Base-by-base conservation (phyloP, 37 sponge, comb jelly and placozoan species). In the Oscarella lobularis region DNA sequence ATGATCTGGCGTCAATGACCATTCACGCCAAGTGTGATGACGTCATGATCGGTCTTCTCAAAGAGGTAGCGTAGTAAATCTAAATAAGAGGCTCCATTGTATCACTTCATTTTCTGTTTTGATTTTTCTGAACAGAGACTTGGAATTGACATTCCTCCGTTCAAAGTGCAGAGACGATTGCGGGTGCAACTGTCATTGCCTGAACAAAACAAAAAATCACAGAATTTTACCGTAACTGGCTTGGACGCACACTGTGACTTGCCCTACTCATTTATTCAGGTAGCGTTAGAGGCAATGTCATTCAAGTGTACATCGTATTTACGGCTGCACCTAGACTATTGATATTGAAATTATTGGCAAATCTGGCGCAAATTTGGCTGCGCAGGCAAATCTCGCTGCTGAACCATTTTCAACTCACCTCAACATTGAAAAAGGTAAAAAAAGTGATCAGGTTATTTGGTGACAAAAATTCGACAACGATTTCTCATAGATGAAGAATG, bases 21-120 rank as follows among this genome's bases (percentile, higher is more conserved):
- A 80, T 92, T 3, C 87, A 89, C 66, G 80, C 80, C 48, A 85
- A 81, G 83, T 88, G 88, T 65, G 92, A 92, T 76, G 86, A 77
- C 32, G 84, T 88, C 67, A 92, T 92, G 92, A 36, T 36, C 31
- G 66, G 77, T 4, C 36, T 89, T 38, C 39, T 76, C 39, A 27
- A 76, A 67, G 86, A 77, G 40, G 20, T 66, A 36, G 41, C 4
- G 37, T 48, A 14, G 3, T 41, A 76, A 4, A 30, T 20, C n/a
- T 2, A n/a, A 30, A 2, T 30, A 30, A 40, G 33, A 14, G 38
- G 4, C 9, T 9, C 3, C 3, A 35, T 38, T 74, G 6, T 33
- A 32, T 37, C 6, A 3, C 55, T 4, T 3, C 75, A 3, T 9
- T n/a, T 27, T 30, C 70, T 6, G 30, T 74, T 6, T 69, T 14